Evolutionary conservation across 2,113 vertebrate genomes (phyloP), one percentile per base, ranked within the genome.

Genomic region (Protobothrops flavoviridis): DNA sequence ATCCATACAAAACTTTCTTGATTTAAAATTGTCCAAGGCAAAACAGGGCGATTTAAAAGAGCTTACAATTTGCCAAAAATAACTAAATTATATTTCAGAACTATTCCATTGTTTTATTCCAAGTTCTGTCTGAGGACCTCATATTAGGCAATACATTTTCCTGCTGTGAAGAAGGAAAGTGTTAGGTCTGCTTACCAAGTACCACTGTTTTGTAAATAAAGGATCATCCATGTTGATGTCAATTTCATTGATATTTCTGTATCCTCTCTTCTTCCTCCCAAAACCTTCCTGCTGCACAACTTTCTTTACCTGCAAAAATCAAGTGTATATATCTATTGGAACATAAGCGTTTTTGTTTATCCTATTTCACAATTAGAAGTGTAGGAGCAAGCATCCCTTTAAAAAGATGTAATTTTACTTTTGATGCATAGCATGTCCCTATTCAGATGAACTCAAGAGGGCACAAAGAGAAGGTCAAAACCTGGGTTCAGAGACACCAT

Each of bases 121-220:
- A 69, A 29, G 7, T 29, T 52, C 48, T 74, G 24, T 39, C 21
- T 55, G 57, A 55, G 12, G n/a, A 57, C 10, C 24, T 88, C 2
- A 24, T 81, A 2, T 48, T n/a, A 50, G 20, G 17, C 5, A 85
- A 85, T 33, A 5, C 45, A 39, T 23, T 89, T 8, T 33, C 52
- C 48, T 56, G 45, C 21, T 55, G 24, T 29, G 91, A 20, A n/a
- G 11, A 26, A 45, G 5, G 15, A 56, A 56, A 29, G 12, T 11
- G 5, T n/a, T 87, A 87, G 53, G 39, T 52, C 90, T 24, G 97
- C 99, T 98, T 97, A 99, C 99, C 98, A 99, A 98, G 96, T 99
- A 99, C 99, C 99, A 99, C 64, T 99, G 99, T 96, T 99, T 99
- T 24, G 98, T 98, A 97, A 99, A 99, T 92, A 99, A 98, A 91